Conservation (phyloP, 35 echinoderm and acorn worm genomes). For the Acanthaster planci region DNA sequence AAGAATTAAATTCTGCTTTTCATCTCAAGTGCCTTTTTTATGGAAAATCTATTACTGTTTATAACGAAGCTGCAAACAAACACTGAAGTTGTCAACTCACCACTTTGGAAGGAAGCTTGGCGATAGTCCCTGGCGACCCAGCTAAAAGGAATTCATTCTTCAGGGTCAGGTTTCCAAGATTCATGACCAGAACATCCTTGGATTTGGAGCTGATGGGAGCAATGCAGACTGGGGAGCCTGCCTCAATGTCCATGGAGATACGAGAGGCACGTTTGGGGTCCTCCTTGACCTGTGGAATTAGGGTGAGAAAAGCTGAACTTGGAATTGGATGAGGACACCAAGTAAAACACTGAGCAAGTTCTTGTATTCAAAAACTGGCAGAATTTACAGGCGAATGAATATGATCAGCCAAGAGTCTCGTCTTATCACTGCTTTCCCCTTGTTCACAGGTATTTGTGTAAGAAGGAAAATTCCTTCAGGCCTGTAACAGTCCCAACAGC, state of each 20-base stretch:
- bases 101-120: slow-evolving; percentile 53
- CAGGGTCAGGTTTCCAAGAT: slow-evolving; percentile 89
- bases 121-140: slow-evolving; percentile 75
- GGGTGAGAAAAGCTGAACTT: not conserved
- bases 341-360: too few species aligned
- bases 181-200: slow-evolving; percentile 80
- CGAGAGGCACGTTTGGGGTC: slow-evolving; percentile 64
- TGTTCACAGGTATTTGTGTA: too few species aligned
- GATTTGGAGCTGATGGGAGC: slow-evolving; percentile 85
- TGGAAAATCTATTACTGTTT: too few species aligned
- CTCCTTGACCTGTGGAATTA: slow-evolving; percentile 59
- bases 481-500: too few species aligned
- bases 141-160: slow-evolving; percentile 80
- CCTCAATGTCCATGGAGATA: slow-evolving; percentile 82
- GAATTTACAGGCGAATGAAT: too few species aligned
- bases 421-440: too few species aligned
- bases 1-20: not conserved
- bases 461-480: too few species aligned
- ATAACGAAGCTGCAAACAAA: too few species aligned
- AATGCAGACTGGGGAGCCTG: slow-evolving; percentile 92
- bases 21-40: too few species aligned
- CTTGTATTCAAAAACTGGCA: too few species aligned
- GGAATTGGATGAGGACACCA: too few species aligned
- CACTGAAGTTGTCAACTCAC: not conserved
- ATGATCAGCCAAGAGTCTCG: too few species aligned